phyloP scores from a whole-genome alignment of 2,888 invertebrate species.

The Rotaria socialis region DNA sequence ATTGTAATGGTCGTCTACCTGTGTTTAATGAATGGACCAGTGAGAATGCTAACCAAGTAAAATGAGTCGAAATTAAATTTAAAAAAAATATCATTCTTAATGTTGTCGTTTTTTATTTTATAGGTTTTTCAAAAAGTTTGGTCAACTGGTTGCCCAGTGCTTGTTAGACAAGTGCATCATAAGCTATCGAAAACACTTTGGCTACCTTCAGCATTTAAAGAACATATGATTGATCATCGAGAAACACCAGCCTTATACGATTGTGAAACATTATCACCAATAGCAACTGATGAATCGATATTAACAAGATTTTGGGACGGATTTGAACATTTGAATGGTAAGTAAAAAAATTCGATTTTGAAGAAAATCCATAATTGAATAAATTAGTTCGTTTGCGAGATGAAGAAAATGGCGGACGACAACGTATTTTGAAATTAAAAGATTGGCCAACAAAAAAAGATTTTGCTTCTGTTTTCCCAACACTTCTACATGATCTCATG shows the following conservation, averaged over 20 bases:
- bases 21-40: constrained; percentile 27
- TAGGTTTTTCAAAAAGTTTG: constrained; percentile 40
- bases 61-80: no score
- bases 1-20: constrained; percentile 29
- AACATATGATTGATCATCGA: constrained; percentile 75
- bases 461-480: constrained; percentile 74
- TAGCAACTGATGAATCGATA: neutral
- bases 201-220: constrained; percentile 82
- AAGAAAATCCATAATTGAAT: neutral
- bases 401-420: constrained; percentile 56
- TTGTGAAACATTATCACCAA: constrained; percentile 29
- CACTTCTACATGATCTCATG: constrained; percentile 82
- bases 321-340: constrained; percentile 70
- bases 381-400: constrained; percentile 16
- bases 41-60: constrained; percentile 18
- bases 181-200: constrained; percentile 75
- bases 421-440: constrained; percentile 72
- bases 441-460: constrained; percentile 96
- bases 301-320: constrained; percentile 95
- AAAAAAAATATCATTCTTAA: neutral
- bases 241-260: constrained; percentile 67
- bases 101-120: neutral
- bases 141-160: constrained; percentile 66
- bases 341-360: neutral
- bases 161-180: constrained; percentile 80